Conservation (phyloP, 1,140 invertebrate species). For the Trichonephila clavata region DNA sequence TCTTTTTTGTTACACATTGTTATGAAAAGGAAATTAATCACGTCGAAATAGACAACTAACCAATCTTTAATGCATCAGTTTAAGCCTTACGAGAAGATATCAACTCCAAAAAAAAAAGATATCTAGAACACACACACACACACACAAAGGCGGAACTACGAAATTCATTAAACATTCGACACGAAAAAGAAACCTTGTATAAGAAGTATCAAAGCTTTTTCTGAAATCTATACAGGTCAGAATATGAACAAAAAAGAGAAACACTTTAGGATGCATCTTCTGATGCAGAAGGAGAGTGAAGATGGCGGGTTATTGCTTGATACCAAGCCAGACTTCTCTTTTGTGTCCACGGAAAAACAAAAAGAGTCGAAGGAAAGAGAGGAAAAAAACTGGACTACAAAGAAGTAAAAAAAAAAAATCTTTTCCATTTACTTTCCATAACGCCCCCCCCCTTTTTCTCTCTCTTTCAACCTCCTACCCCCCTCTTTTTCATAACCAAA, state of each 20-base stretch:
- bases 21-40: too few relatives aligned
- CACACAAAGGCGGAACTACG: too few relatives aligned
- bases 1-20: too few relatives aligned
- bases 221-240: not conserved
- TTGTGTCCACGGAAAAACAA: slow-evolving; percentile 4
- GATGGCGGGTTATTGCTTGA: slow-evolving; percentile 18
- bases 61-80: too few relatives aligned
- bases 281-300: not conserved
- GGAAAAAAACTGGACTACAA: slow-evolving; percentile 12
- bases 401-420: not conserved
- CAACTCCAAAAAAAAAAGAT: too few relatives aligned
- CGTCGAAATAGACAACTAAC: too few relatives aligned
- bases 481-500: slow-evolving; percentile 38
- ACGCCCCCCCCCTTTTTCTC: not conserved
- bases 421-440: slow-evolving; percentile 39
- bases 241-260: not conserved
- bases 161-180: too few relatives aligned
- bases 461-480: not conserved
- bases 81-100: too few relatives aligned
- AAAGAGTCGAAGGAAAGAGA: not conserved
- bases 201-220: not conserved
- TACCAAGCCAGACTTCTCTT: not conserved
- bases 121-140: too few relatives aligned
- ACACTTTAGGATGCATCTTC: not conserved
- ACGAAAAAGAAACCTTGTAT: not conserved